Conservation (phyloP, 2,113 vertebrate species). For the Gymnarchus niloticus region DNA sequence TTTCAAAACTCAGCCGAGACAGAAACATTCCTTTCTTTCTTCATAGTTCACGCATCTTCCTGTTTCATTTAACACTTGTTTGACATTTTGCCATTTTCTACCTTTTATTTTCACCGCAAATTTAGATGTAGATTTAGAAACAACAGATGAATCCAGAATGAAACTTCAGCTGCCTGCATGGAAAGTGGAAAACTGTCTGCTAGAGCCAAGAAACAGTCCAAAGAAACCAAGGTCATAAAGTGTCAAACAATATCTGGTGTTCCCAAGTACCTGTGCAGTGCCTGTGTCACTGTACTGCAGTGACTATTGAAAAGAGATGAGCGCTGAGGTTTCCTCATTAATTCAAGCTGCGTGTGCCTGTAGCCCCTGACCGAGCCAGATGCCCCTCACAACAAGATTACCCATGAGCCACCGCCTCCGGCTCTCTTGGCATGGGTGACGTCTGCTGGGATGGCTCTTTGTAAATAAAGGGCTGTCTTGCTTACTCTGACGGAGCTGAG, state of each 20-base stretch:
- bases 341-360: neutral
- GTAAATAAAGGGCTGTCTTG: neutral
- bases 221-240: neutral
- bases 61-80: neutral
- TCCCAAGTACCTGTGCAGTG: neutral
- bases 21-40: neutral
- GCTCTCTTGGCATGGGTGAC: neutral
- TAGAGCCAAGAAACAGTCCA: neutral
- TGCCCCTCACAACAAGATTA: neutral
- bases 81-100: constrained; percentile 5
- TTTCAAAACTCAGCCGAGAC: constrained; percentile 3
- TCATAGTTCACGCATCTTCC: neutral
- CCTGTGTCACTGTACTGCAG: neutral
- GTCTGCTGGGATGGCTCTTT: neutral
- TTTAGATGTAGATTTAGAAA: neutral
- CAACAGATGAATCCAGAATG: neutral
- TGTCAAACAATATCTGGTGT: neutral
- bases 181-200: too few species aligned
- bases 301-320: neutral
- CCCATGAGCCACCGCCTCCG: neutral
- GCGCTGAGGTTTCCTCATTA: neutral
- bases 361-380: neutral
- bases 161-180: neutral
- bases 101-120: too few species aligned
- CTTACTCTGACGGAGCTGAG: neutral